Conservation (phyloP, 1,140 invertebrate genomes). For the Saccostrea echinata region DNA sequence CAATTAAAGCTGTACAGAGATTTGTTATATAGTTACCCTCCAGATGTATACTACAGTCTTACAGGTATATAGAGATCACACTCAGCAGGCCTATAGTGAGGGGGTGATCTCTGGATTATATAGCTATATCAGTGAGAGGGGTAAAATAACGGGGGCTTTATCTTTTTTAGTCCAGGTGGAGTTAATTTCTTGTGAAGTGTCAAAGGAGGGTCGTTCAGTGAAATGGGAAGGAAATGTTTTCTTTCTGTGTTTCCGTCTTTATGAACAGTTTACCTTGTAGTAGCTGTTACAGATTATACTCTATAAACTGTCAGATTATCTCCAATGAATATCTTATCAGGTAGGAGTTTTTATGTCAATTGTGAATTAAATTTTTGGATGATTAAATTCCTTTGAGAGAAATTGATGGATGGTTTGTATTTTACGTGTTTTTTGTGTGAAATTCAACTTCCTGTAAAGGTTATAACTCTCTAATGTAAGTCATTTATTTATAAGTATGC, state of each 20-base stretch:
- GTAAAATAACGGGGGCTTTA: not conserved
- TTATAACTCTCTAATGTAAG: too few relatives aligned
- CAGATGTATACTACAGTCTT: not conserved
- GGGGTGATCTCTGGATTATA: not conserved
- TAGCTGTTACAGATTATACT: not conserved
- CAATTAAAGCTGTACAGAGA: not conserved
- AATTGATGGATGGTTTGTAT: not conserved
- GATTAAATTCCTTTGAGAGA: not conserved
- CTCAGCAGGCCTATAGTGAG: not conserved
- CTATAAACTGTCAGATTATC: not conserved
- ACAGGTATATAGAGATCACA: not conserved
- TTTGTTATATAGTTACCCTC: not conserved
- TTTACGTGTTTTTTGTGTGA: too few relatives aligned
- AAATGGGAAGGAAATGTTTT: not conserved
- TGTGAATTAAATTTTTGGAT: not conserved
- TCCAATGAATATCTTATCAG: not conserved
- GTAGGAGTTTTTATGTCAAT: not conserved
- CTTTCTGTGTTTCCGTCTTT: not conserved
- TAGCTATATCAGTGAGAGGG: too few relatives aligned
- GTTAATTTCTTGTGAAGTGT: conserved; percentile 9
- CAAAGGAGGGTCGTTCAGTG: not conserved
- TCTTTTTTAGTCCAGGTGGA: not conserved
- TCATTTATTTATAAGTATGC: too few relatives aligned
- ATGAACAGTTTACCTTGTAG: not conserved
- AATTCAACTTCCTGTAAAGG: too few relatives aligned